These are phyloP conservation scores for Drosophila truncata DNA, from an alignment of 1,140 invertebrate species.

Conservation along the genomic window DNA sequence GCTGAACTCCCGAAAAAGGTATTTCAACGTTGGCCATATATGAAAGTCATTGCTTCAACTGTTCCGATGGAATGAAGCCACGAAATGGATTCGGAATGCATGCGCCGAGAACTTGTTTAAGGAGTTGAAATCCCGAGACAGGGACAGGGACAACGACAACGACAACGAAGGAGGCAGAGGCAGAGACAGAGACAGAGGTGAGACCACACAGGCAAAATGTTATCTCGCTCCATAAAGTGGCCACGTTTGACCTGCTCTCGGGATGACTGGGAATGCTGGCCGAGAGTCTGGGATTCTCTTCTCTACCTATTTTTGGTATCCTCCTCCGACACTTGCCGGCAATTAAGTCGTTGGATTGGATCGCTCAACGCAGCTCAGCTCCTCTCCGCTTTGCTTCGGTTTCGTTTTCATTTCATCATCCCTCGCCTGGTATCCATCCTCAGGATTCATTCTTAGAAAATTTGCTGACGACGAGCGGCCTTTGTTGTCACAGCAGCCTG, in stretches of 20 bases:
- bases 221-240: constrained; percentile 55
- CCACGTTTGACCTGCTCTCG: constrained; percentile 53
- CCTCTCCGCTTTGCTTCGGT: constrained; percentile 6
- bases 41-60: constrained; percentile 57
- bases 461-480: constrained; percentile 35
- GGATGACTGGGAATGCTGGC: constrained; percentile 40
- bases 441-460: constrained; percentile 51
- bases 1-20: constrained; percentile 51
- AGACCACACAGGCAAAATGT: constrained; percentile 69
- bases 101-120: constrained; percentile 54
- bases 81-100: constrained; percentile 40
- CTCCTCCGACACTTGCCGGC: constrained; percentile 55
- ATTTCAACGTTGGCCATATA: constrained; percentile 50
- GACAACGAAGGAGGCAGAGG: constrained; percentile 5
- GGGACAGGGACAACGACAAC: constrained; percentile 11
- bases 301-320: constrained; percentile 59
- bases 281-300: constrained; percentile 39
- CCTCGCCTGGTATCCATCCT: constrained; percentile 15
- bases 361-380: constrained; percentile 12
- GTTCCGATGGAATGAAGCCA: constrained; percentile 52
- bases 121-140: constrained; percentile 31
- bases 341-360: constrained; percentile 51
- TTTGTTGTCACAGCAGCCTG: constrained; percentile 47
- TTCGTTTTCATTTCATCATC: constrained; percentile 45
- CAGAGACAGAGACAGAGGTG: constrained; percentile 34